Conservation (phyloP, 2,797 vertebrate genomes). For the Anabas testudineus region DNA sequence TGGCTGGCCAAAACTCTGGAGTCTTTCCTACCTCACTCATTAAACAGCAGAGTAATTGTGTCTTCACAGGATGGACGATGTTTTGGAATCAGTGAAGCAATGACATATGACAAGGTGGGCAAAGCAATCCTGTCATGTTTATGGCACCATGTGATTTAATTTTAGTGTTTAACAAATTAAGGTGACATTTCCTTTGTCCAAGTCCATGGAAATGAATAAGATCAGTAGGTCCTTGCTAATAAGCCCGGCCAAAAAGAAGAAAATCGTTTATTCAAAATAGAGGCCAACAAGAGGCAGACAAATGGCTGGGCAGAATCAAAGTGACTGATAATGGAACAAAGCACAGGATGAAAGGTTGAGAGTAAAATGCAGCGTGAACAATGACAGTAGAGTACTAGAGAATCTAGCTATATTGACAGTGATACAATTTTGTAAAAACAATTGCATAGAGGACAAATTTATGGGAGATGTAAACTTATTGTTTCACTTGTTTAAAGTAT, state of each 20-base stretch:
- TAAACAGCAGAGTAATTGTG: slow-evolving; percentile 81
- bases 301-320: slow-evolving; percentile 46
- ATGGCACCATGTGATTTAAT: slow-evolving; percentile 15
- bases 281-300: slow-evolving; percentile 26
- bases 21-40: slow-evolving; percentile 89
- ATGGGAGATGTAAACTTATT: not conserved
- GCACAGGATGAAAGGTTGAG: slow-evolving; percentile 27
- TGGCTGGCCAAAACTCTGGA: slow-evolving; percentile 92
- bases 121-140: slow-evolving; percentile 32
- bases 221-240: slow-evolving; percentile 57
- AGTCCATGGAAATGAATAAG: slow-evolving; percentile 41
- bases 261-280: slow-evolving; percentile 49
- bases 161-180: slow-evolving; percentile 43
- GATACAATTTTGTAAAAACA: slow-evolving; percentile 4
- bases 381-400: slow-evolving; percentile 1
- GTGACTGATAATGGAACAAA: slow-evolving; percentile 47
- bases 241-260: slow-evolving; percentile 37
- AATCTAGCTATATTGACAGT: not conserved
- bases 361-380: slow-evolving; percentile 25
- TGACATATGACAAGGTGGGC: slow-evolving; percentile 83
- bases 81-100: slow-evolving; percentile 78
- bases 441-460: slow-evolving; percentile 5
- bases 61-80: slow-evolving; percentile 89
- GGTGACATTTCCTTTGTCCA: slow-evolving; percentile 36
- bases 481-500: slow-evolving; percentile 1